phyloP scores from a whole-genome alignment of 2,113 vertebrate species.

The Pogonocichla stellata region DNA sequence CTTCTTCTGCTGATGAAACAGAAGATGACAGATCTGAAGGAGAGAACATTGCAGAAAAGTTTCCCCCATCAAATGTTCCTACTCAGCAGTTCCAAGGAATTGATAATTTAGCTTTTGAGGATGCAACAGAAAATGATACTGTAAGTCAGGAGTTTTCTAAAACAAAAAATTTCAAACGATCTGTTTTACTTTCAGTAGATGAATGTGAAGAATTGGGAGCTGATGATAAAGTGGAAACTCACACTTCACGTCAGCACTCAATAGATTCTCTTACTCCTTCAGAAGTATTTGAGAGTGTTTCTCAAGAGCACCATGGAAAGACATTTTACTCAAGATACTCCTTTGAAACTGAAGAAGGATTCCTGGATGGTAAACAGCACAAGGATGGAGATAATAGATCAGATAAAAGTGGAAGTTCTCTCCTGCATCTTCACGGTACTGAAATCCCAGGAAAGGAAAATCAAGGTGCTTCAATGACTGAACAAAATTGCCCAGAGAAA shows the following conservation, averaged over 20 bases:
- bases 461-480: slow-evolving; percentile 22
- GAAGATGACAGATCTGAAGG: slow-evolving; percentile 91
- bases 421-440: neutral
- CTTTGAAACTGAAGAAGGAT: slow-evolving; percentile 50
- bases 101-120: slow-evolving; percentile 93
- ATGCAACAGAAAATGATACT: slow-evolving; percentile 82
- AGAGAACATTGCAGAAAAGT: slow-evolving; percentile 77
- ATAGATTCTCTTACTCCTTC: slow-evolving; percentile 71
- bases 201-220: slow-evolving; percentile 96
- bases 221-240: slow-evolving; percentile 84
- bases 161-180: slow-evolving; percentile 86
- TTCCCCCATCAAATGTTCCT: slow-evolving; percentile 63
- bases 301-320: slow-evolving; percentile 62
- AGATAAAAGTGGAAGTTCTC: slow-evolving; percentile 5
- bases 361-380: slow-evolving; percentile 31
- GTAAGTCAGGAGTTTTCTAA: slow-evolving; percentile 76
- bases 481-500: slow-evolving; percentile 1
- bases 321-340: slow-evolving; percentile 45
- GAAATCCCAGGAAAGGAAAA: slow-evolving; percentile 32
- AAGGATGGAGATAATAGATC: slow-evolving; percentile 7
- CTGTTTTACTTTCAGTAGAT: slow-evolving; percentile 93
- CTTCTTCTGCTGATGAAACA: slow-evolving; percentile 91
- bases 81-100: slow-evolving; percentile 89
- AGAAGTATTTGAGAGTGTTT: slow-evolving; percentile 86
- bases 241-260: slow-evolving; percentile 68